Evolutionary conservation across 2,113 vertebrate genomes (phyloP).

Genomic region (Megaceryle maxima): DNA sequence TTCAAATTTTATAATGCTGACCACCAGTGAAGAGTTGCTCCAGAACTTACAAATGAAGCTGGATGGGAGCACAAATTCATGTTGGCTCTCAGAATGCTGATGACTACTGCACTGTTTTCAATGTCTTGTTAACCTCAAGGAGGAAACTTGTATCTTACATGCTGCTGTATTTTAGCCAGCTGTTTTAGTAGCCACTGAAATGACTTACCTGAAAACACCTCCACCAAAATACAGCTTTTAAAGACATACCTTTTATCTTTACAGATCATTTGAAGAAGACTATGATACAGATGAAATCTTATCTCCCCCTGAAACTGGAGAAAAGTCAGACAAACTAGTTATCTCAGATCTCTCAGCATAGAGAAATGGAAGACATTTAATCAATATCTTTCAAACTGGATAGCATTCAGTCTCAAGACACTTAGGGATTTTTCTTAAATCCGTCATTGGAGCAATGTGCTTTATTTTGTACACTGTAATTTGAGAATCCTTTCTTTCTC

Average conservation of each 20-base stretch:
- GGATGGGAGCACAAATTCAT: background rate
- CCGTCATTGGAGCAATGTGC: slow-evolving; percentile 63
- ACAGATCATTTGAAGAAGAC: slow-evolving; percentile 95
- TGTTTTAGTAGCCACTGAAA: background rate
- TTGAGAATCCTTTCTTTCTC: slow-evolving; percentile 57
- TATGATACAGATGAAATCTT: slow-evolving; percentile 91
- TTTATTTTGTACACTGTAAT: slow-evolving; percentile 71
- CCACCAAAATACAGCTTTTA: background rate
- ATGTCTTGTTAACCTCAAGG: background rate
- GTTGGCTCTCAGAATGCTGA: background rate
- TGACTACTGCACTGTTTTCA: background rate
- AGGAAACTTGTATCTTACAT: background rate
- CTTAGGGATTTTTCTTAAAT: slow-evolving; percentile 41
- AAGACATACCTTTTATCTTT: slow-evolving; percentile 61
- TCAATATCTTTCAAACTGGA: slow-evolving; percentile 57
- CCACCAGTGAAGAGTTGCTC: background rate
- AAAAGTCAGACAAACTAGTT: slow-evolving; percentile 89
- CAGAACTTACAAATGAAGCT: background rate
- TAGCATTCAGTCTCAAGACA: slow-evolving; percentile 40
- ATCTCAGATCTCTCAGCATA: slow-evolving; percentile 87
- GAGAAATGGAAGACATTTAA: slow-evolving; percentile 51
- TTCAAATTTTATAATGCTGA: background rate
- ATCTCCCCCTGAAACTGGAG: slow-evolving; percentile 85
- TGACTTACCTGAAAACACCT: background rate
- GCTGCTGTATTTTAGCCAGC: background rate